These are phyloP conservation scores for Acomys russatus DNA, from an alignment of 2,797 vertebrate species.

Conservation along the genomic window DNA sequence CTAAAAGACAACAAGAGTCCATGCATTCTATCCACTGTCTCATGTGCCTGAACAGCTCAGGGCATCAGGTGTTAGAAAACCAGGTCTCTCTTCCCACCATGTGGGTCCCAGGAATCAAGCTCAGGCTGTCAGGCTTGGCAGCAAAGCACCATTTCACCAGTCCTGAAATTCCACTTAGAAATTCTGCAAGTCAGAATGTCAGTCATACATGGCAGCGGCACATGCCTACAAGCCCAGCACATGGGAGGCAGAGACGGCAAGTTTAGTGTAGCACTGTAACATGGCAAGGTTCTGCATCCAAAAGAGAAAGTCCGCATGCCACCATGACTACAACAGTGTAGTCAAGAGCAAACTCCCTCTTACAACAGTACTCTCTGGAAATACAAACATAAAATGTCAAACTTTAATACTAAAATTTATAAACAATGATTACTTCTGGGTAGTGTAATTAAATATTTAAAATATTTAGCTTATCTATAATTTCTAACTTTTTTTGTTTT, in stretches of 20 bases:
- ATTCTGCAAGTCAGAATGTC: background rate
- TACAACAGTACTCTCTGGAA: background rate
- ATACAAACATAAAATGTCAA: background rate
- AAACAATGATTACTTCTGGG: background rate
- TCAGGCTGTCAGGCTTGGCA: background rate
- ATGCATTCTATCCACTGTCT: background rate
- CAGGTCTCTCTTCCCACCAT: background rate
- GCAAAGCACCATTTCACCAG: background rate
- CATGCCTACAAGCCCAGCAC: background rate
- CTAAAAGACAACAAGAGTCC: constrained; percentile 50
- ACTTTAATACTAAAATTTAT: constrained; percentile 18
- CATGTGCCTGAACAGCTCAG: background rate
- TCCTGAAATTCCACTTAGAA: background rate
- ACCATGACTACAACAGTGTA: background rate
- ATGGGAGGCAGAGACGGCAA: background rate
- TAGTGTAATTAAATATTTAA: background rate
- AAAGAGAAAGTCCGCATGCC: background rate
- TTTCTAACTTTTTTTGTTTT: constrained; percentile 5
- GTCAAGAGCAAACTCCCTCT: background rate
- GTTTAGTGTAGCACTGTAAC: background rate
- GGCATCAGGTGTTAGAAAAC: background rate
- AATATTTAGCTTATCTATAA: background rate
- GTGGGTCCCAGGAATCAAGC: background rate
- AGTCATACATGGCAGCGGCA: background rate
- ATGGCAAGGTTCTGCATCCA: background rate